These are phyloP conservation scores for Chaetura pelagica DNA, from an alignment of 2,113 vertebrate species.

Conservation along the genomic window DNA sequence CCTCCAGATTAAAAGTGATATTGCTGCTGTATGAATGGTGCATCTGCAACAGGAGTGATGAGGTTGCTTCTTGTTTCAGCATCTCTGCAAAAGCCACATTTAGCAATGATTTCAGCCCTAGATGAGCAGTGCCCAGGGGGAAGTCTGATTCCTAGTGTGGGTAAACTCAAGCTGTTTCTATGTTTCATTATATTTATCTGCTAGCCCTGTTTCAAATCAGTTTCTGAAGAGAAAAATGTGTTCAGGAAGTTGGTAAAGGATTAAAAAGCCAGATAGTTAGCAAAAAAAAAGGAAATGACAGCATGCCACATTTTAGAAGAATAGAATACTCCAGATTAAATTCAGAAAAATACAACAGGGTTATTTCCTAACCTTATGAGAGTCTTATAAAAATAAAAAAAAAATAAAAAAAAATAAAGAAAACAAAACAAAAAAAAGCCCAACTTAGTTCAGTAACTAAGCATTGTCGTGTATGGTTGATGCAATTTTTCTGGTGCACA, in stretches of 20 bases:
- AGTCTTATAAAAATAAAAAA: neutral
- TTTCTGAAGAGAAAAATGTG: neutral
- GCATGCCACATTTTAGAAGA: neutral
- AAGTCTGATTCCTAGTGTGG: neutral
- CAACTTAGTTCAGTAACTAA: neutral
- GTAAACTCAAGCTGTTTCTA: neutral
- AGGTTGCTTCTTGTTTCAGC: neutral
- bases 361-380: neutral
- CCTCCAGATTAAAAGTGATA: neutral
- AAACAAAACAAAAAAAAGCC: no score
- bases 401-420: no score
- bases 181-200: neutral
- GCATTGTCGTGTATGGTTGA: neutral
- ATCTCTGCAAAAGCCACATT: neutral
- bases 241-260: neutral
- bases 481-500: neutral
- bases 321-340: neutral
- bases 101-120: neutral
- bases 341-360: neutral
- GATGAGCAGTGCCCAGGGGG: neutral
- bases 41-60: neutral
- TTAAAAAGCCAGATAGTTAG: neutral
- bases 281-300: neutral
- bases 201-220: neutral
- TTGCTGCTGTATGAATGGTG: neutral